phyloP scores from a whole-genome alignment of 2,113 vertebrate genomes.

The Scytalopus superciliaris region DNA sequence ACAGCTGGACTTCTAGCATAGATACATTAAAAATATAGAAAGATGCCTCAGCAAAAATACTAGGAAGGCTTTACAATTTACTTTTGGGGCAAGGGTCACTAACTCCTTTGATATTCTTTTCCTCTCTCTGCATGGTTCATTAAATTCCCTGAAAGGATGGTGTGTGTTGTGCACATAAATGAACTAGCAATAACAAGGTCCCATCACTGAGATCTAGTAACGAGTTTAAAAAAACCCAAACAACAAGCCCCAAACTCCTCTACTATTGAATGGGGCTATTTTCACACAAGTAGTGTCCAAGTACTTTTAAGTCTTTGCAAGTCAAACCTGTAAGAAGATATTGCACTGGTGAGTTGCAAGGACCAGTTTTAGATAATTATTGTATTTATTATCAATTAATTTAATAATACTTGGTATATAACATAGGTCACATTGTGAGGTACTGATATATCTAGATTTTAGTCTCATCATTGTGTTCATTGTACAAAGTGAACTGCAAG shows the following conservation, averaged over 20 bases:
- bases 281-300: neutral
- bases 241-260: neutral
- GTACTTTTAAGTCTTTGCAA: neutral
- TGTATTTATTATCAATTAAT: neutral
- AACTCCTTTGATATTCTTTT: conserved; percentile 56
- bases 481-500: neutral
- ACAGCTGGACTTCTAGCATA: neutral
- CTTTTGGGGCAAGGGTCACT: conserved; percentile 39
- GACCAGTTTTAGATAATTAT: neutral
- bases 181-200: neutral
- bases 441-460: neutral
- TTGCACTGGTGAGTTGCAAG: neutral
- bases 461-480: neutral
- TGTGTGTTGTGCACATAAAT: conserved; percentile 44
- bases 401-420: neutral
- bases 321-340: neutral
- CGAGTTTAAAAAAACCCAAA: neutral
- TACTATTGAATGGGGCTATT: neutral
- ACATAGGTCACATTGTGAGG: neutral
- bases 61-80: conserved; percentile 45
- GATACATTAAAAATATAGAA: neutral
- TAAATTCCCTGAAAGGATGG: conserved; percentile 38
- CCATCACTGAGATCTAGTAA: conserved; percentile 21
- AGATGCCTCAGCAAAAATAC: conserved; percentile 8
- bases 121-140: conserved; percentile 47